These are phyloP conservation scores for Theristicus caerulescens DNA, from an alignment of 2,113 vertebrate species.

Conservation along the genomic window DNA sequence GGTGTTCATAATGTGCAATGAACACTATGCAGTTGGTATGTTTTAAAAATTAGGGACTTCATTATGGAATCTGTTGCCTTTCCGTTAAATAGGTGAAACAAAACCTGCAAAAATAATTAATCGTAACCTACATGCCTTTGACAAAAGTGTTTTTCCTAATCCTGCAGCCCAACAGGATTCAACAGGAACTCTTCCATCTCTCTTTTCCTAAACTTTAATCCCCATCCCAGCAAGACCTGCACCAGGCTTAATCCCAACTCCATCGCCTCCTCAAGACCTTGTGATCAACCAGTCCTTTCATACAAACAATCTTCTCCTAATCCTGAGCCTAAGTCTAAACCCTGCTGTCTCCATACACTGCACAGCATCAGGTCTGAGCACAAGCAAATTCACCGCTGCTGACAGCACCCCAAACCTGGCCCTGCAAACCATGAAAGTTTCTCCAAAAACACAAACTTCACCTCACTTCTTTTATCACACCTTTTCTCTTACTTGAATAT, in stretches of 20 bases:
- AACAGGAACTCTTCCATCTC: neutral
- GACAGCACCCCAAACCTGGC: neutral
- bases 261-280: neutral
- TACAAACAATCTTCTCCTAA: neutral
- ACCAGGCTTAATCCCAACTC: neutral
- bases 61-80: neutral
- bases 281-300: neutral
- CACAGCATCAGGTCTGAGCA: neutral
- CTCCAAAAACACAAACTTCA: neutral
- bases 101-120: neutral
- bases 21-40: neutral
- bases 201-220: neutral
- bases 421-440: neutral
- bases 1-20: neutral
- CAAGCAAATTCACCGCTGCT: neutral
- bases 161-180: neutral
- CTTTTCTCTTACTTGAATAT: neutral
- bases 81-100: neutral
- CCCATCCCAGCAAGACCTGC: neutral
- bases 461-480: neutral
- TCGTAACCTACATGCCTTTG: neutral
- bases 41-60: neutral
- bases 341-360: neutral
- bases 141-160: neutral
- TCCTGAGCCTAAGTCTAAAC: neutral